Percentiles rank a stretch among this genome's conserved stretches.
Evolutionary conservation across 2,113 vertebrate species (phyloP).

Genomic region (Gopherus evgoodei): DNA sequence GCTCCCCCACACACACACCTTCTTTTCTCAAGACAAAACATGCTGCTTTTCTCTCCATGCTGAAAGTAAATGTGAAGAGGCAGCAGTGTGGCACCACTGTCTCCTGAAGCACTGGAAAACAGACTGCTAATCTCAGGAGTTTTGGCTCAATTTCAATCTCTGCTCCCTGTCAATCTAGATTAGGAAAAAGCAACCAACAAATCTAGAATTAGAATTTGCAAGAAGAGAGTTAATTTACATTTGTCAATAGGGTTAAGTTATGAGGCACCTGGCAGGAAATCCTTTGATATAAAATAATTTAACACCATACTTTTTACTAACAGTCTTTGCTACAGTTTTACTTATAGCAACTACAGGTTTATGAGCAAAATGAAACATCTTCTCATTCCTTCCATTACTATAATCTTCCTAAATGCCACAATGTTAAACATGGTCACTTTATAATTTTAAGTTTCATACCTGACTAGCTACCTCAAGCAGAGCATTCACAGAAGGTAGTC

Average conservation of each 20-base stretch:
- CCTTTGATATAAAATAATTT: neutral
- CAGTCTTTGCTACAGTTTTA: neutral
- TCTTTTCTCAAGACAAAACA: neutral
- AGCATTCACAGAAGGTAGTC: neutral
- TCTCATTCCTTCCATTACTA: neutral
- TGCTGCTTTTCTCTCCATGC: neutral
- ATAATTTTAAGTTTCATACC: neutral
- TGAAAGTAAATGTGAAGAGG: neutral
- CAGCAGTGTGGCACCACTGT: neutral
- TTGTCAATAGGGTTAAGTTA: neutral
- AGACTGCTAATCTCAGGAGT: neutral
- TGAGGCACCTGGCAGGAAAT: neutral
- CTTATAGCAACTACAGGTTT: neutral
- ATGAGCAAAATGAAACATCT: neutral
- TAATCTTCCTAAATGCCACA: accelerated
- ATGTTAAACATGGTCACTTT: neutral
- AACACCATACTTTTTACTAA: neutral
- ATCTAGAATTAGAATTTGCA: neutral
- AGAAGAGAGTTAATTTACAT: neutral
- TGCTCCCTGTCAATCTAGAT: neutral
- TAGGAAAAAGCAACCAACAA: neutral
- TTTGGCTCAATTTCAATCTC: neutral
- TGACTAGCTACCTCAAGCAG: neutral
- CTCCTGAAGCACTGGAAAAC: neutral
- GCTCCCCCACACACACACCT: neutral